Conservation (phyloP, 2,113 vertebrate genomes). For the Hemibagrus wyckioides region DNA sequence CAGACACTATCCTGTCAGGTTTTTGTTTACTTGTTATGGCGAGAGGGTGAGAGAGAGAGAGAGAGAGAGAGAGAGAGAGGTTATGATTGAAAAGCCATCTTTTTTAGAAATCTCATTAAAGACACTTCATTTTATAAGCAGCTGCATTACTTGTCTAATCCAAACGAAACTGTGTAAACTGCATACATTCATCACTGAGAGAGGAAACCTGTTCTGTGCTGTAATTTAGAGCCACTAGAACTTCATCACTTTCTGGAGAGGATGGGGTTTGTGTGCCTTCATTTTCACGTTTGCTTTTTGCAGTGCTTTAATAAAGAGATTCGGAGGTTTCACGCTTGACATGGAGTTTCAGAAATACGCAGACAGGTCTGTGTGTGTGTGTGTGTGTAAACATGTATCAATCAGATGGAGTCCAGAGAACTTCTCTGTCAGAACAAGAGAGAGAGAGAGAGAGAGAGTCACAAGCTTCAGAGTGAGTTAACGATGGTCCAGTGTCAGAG, state of each 20-base stretch:
- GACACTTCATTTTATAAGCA: conserved; percentile 17
- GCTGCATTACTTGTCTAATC: conserved; percentile 16
- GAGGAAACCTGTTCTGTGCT: not conserved
- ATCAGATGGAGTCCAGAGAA: too few species aligned
- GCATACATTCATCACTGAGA: conserved; percentile 10
- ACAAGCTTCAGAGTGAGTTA: conserved; percentile 19
- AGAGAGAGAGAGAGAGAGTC: not conserved
- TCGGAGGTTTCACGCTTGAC: not conserved
- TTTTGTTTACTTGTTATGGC: too few species aligned
- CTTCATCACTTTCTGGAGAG: conserved; percentile 1
- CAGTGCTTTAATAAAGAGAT: conserved; percentile 6
- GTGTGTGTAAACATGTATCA: not conserved
- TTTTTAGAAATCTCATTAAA: conserved; percentile 28
- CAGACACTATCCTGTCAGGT: too few species aligned
- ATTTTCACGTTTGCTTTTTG: conserved; percentile 2
- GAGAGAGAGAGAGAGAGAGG: not conserved
- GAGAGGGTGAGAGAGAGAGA: not conserved
- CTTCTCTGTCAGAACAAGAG: not conserved
- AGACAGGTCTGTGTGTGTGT: not conserved
- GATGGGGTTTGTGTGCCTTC: not conserved
- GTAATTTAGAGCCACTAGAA: conserved; percentile 25
- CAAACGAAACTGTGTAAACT: not conserved
- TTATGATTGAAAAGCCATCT: not conserved
- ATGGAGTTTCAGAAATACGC: not conserved
- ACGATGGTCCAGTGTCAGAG: conserved; percentile 11